A percentile compares a stretch with the other conserved stretches of the same genome.
Conservation (phyloP, 2,888 invertebrate genomes). For the Camptogramma bilineatum region DNA sequence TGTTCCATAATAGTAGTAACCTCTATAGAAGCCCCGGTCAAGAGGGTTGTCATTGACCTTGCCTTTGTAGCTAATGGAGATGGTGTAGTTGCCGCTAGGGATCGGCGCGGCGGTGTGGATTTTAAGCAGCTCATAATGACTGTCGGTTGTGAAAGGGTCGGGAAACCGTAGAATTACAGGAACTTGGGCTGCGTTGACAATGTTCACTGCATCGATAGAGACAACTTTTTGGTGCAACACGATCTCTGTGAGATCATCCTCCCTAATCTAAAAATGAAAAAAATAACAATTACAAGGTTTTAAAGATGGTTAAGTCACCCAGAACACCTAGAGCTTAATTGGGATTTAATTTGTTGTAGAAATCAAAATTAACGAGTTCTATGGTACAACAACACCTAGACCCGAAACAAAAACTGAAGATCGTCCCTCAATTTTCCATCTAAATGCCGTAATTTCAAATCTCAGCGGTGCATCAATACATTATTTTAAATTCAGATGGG, state of each 20-base stretch:
- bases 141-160: slow-evolving; percentile 60
- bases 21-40: slow-evolving; percentile 78
- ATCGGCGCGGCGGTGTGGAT: slow-evolving; percentile 65
- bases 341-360: too few species aligned
- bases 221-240: slow-evolving; percentile 76
- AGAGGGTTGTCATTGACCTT: slow-evolving; percentile 70
- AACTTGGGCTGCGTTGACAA: slow-evolving; percentile 47
- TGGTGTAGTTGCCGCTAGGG: slow-evolving; percentile 61
- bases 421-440: too few species aligned
- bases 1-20: slow-evolving; percentile 67
- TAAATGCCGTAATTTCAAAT: too few species aligned
- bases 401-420: too few species aligned
- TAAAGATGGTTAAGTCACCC: too few species aligned
- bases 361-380: too few species aligned
- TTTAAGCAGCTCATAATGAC: slow-evolving; percentile 66
- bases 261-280: slow-evolving; percentile 57
- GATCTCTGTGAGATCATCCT: slow-evolving; percentile 63
- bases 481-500: too few species aligned
- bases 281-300: slow-evolving; percentile 1
- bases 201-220: slow-evolving; percentile 57
- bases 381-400: too few species aligned
- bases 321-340: too few species aligned
- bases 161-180: slow-evolving; percentile 58
- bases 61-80: slow-evolving; percentile 63
- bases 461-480: too few species aligned